phyloP scores from a whole-genome alignment of 2,797 vertebrate genomes.

The Microhierax caerulescens region DNA sequence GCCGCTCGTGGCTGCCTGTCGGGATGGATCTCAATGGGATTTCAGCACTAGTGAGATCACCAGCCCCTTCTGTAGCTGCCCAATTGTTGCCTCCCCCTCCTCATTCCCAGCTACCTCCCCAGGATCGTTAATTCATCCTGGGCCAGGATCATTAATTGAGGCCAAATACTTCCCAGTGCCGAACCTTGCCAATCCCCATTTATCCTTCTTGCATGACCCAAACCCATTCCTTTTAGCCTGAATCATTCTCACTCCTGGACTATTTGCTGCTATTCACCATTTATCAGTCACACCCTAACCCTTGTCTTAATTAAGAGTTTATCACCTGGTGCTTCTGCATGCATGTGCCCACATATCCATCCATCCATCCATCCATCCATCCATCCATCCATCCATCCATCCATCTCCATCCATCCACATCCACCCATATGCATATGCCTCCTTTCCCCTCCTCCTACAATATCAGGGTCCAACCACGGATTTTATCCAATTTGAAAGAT shows the following conservation, averaged over 20 bases:
- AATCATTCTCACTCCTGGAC: neutral
- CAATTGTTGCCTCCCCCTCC: neutral
- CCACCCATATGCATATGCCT: rapidly evolving
- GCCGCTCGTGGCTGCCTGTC: neutral
- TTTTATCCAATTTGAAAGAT: neutral
- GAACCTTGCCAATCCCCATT: neutral
- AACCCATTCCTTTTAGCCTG: neutral
- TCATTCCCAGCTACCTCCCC: rapidly evolving
- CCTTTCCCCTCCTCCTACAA: neutral
- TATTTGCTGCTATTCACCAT: neutral
- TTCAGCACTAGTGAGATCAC: neutral
- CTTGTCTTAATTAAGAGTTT: neutral
- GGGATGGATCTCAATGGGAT: neutral
- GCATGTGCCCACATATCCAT: neutral
- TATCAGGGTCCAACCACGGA: neutral
- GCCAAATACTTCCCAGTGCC: neutral
- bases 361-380: neutral
- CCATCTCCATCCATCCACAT: neutral
- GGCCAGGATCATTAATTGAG: neutral
- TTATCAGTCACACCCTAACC: neutral
- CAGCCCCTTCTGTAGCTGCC: neutral
- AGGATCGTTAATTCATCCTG: neutral
- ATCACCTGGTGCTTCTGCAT: neutral
- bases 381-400: neutral
- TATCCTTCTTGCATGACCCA: neutral